These are phyloP conservation scores for Spea hammondii DNA, from an alignment of 2,797 vertebrate genomes.

Conservation along the genomic window DNA sequence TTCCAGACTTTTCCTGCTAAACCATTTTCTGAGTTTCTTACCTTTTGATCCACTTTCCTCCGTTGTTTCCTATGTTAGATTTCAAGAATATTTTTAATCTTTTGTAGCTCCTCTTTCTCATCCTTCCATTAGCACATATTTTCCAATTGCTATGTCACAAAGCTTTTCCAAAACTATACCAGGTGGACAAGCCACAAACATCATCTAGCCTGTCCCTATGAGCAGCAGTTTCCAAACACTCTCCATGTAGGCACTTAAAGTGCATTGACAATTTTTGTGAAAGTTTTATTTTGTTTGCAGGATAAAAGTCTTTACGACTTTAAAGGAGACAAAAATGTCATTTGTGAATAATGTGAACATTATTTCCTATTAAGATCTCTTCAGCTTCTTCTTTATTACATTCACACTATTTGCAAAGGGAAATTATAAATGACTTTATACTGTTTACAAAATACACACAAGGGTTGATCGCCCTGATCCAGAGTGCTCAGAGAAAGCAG, in stretches of 20 bases:
- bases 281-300: too few relatives aligned
- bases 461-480: too few relatives aligned
- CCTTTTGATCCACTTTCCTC: background rate
- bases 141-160: slow-evolving; percentile 20
- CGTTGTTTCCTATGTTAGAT: background rate
- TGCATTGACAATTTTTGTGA: background rate
- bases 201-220: background rate
- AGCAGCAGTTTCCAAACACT: slow-evolving; percentile 16
- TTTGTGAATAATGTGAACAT: too few relatives aligned
- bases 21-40: background rate
- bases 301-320: too few relatives aligned
- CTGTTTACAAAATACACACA: too few relatives aligned
- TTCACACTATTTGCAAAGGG: too few relatives aligned
- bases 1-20: too few relatives aligned
- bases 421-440: too few relatives aligned
- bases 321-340: too few relatives aligned
- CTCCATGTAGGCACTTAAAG: background rate
- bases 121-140: slow-evolving; percentile 39
- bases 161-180: slow-evolving; percentile 14
- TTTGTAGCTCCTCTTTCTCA: slow-evolving; percentile 14
- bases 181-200: slow-evolving; percentile 5
- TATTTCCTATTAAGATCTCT: too few relatives aligned
- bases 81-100: slow-evolving; percentile 29
- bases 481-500: too few relatives aligned
- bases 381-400: too few relatives aligned